A percentile compares a stretch with the other conserved stretches of the same genome.
Conservation (phyloP, 2,888 invertebrate genomes). For the Tricholauxania praeusta region DNA sequence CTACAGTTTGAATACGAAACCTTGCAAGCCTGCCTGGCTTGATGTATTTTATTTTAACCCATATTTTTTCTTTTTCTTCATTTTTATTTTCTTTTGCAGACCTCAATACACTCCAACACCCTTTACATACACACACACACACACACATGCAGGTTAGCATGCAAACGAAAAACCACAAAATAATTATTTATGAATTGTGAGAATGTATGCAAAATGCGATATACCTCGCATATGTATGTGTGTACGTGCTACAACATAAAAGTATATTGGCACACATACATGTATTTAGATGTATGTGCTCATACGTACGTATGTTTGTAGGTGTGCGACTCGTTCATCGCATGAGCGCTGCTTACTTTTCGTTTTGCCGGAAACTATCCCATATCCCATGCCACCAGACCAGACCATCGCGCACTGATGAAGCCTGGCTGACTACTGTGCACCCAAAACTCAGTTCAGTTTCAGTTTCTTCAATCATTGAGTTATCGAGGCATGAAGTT, state of each 20-base stretch:
- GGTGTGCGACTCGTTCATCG: neutral
- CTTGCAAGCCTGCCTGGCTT: neutral
- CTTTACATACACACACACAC: slow-evolving; percentile 4
- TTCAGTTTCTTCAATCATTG: slow-evolving; percentile 8
- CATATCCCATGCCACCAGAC: neutral
- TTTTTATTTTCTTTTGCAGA: neutral
- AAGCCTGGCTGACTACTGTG: neutral
- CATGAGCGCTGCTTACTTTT: neutral
- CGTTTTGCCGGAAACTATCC: slow-evolving; percentile 14
- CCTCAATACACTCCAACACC: slow-evolving; percentile 18
- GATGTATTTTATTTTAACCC: neutral
- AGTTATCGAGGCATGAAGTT: slow-evolving; percentile 17
- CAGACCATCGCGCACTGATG: neutral
- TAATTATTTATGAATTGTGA: slow-evolving; percentile 36
- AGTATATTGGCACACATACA: neutral
- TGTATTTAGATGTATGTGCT: too few relatives aligned
- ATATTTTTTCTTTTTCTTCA: neutral
- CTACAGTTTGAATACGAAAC: neutral
- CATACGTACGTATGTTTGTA: too few relatives aligned
- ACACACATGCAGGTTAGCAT: slow-evolving; percentile 7
- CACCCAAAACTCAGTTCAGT: neutral
- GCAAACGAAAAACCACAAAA: slow-evolving; percentile 18
- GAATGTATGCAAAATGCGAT: slow-evolving; percentile 16
- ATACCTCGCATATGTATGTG: neutral
- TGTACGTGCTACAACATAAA: neutral